A percentile compares a stretch with the other conserved stretches of the same genome.
Evolutionary conservation across 1,140 invertebrate genomes (phyloP).

Genomic region (Sitophilus oryzae): DNA sequence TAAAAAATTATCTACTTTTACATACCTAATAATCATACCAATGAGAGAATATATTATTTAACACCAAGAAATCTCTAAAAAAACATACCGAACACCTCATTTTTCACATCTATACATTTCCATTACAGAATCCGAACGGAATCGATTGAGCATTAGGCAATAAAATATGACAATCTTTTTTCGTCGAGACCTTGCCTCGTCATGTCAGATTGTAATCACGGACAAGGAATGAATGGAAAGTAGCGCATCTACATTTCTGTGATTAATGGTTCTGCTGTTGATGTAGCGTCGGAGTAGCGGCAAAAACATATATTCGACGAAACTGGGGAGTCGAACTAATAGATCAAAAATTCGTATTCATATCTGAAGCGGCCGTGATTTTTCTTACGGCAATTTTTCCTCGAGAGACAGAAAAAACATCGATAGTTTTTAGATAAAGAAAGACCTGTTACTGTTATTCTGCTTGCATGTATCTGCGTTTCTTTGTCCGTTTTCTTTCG

Average conservation of each 20-base stretch:
- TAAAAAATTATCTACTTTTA: no score
- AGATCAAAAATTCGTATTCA: constrained; percentile 13
- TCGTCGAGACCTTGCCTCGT: background rate
- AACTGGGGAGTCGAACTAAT: constrained; percentile 8
- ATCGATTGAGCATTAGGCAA: constrained; percentile 1
- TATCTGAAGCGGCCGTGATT: background rate
- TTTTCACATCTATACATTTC: no score
- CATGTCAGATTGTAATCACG: constrained; percentile 63
- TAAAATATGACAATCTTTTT: constrained; percentile 7
- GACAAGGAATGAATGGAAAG: constrained; percentile 30
- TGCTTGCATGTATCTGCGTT: background rate
- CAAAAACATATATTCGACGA: constrained; percentile 1
- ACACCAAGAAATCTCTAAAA: no score
- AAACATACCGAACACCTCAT: no score
- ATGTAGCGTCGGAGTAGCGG: background rate
- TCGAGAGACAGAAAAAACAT: background rate
- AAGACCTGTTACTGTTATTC: background rate
- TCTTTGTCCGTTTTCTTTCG: background rate
- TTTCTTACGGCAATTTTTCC: constrained; percentile 1
- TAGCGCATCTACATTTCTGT: constrained; percentile 7
- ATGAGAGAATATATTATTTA: no score
- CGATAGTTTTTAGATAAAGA: constrained; percentile 2
- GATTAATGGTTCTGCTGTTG: constrained; percentile 5
- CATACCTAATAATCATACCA: no score
- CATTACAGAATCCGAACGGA: background rate